phyloP scores from a whole-genome alignment of 2,113 vertebrate species.

The Bettongia penicillata region DNA sequence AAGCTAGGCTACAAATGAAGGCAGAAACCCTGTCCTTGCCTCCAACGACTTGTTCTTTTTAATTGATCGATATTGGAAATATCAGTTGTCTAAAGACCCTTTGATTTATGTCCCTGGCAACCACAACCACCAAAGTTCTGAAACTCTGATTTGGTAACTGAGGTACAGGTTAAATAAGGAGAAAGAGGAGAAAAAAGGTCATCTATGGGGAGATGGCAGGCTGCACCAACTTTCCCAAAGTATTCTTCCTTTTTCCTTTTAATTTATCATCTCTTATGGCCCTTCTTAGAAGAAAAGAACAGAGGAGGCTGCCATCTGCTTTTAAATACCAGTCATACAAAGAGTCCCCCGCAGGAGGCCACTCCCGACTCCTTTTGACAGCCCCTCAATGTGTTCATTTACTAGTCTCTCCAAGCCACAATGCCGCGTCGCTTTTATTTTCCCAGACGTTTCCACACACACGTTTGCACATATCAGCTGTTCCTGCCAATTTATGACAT shows the following conservation, averaged over 20 bases:
- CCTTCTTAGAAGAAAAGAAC: conserved; percentile 49
- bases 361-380: conserved; percentile 40
- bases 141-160: too few relatives aligned
- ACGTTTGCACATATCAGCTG: conserved; percentile 24
- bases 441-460: conserved; percentile 25
- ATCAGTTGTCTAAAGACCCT: too few relatives aligned
- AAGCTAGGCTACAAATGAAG: too few relatives aligned
- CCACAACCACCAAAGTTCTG: too few relatives aligned
- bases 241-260: conserved; percentile 52
- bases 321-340: conserved; percentile 45
- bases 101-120: too few relatives aligned
- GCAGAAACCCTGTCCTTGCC: too few relatives aligned
- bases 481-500: conserved; percentile 52
- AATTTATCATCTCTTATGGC: conserved; percentile 55
- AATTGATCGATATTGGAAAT: too few relatives aligned
- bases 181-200: too few relatives aligned
- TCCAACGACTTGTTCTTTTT: too few relatives aligned
- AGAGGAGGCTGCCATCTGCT: conserved; percentile 35
- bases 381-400: conserved; percentile 20
- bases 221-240: conserved; percentile 33
- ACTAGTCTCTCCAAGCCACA: conserved; percentile 35
- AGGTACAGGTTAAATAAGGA: too few relatives aligned
- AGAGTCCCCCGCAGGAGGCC: conserved; percentile 26
- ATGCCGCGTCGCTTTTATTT: conserved; percentile 38
- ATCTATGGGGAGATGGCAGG: too few relatives aligned